Percentiles rank a stretch among this genome's conserved stretches.
Evolutionary conservation across 2,888 invertebrate species (phyloP).

Genomic region (Drosophila quinaria): DNA sequence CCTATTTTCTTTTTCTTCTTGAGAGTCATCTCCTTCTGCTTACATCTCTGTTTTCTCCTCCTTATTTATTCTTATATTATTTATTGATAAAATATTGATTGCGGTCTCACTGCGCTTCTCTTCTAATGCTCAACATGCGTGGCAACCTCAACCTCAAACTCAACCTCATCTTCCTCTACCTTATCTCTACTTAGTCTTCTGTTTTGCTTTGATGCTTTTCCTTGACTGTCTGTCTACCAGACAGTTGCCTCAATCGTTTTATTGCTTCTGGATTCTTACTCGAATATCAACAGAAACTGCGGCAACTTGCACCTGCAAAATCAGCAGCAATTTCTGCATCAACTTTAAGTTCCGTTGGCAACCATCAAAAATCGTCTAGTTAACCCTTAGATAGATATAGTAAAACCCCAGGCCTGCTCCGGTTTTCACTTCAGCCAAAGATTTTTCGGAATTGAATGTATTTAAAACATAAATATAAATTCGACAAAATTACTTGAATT

Average conservation of each 20-base stretch:
- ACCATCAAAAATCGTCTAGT: conserved; percentile 49
- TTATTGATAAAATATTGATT: conserved; percentile 81
- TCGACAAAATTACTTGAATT: no score
- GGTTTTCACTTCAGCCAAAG: no score
- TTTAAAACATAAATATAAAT: no score
- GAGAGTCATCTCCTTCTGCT: not conserved
- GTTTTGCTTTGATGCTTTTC: not conserved
- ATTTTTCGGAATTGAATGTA: no score
- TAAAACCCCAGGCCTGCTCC: no score
- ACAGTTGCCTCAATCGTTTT: conserved; percentile 38
- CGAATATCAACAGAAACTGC: conserved; percentile 25
- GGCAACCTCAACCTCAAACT: conserved; percentile 44
- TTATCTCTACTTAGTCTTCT: conserved; percentile 10
- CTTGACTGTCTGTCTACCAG: not conserved
- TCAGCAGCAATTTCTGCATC: conserved; percentile 32
- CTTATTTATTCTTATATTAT: conserved; percentile 56
- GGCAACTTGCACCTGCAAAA: conserved; percentile 14
- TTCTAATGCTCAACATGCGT: conserved; percentile 70
- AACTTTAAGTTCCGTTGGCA: conserved; percentile 44
- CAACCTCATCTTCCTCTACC: no score
- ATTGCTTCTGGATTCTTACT: conserved; percentile 54
- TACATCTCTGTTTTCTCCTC: conserved; percentile 18
- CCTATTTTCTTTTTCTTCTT: conserved; percentile 4
- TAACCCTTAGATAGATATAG: no score
- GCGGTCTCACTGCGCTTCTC: conserved; percentile 56